Evolutionary conservation across 2,113 vertebrate species (phyloP).

Genomic region (Sula dactylatra): DNA sequence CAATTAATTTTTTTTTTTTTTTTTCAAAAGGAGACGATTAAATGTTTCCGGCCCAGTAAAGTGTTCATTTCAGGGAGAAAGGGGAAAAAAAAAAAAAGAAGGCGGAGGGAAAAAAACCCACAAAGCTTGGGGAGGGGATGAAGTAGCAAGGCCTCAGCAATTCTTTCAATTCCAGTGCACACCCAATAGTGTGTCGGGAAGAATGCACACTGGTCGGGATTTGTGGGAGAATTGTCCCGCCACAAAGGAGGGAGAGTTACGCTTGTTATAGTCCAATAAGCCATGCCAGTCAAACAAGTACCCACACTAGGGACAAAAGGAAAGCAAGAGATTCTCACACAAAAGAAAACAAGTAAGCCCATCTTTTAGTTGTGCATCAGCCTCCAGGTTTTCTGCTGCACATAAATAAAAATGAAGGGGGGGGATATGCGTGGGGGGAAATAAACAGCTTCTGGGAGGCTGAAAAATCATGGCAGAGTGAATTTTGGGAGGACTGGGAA

Average conservation of each 20-base stretch:
- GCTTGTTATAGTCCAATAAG: slow-evolving; percentile 99
- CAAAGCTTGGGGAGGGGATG: slow-evolving; percentile 83
- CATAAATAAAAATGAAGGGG: slow-evolving; percentile 84
- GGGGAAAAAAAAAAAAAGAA: slow-evolving; percentile 1
- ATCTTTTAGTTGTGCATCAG: slow-evolving; percentile 98
- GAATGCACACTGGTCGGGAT: slow-evolving; percentile 95
- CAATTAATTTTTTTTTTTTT: slow-evolving; percentile 96
- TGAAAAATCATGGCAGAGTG: neutral
- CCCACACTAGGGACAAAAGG: slow-evolving; percentile 88
- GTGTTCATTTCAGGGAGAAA: slow-evolving; percentile 95
- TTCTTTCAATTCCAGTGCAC: slow-evolving; percentile 94
- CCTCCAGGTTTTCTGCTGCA: slow-evolving; percentile 88
- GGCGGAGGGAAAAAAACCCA: slow-evolving; percentile 67
- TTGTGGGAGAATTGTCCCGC: slow-evolving; percentile 97
- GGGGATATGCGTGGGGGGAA: slow-evolving; percentile 63
- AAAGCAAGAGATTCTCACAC: slow-evolving; percentile 95
- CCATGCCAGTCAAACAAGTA: slow-evolving; percentile 99
- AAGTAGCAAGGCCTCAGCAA: slow-evolving; percentile 81
- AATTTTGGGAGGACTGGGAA: neutral
- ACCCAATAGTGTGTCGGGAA: slow-evolving; percentile 94
- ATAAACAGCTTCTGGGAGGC: slow-evolving; percentile 87
- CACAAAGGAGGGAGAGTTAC: slow-evolving; percentile 94
- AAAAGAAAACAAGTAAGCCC: slow-evolving; percentile 99
- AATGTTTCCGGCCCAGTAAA: slow-evolving; percentile 99
- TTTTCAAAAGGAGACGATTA: slow-evolving; percentile 92